phyloP scores from a whole-genome alignment of 53 echinoderm and acorn worm genomes.

The Luidia sarsii region DNA sequence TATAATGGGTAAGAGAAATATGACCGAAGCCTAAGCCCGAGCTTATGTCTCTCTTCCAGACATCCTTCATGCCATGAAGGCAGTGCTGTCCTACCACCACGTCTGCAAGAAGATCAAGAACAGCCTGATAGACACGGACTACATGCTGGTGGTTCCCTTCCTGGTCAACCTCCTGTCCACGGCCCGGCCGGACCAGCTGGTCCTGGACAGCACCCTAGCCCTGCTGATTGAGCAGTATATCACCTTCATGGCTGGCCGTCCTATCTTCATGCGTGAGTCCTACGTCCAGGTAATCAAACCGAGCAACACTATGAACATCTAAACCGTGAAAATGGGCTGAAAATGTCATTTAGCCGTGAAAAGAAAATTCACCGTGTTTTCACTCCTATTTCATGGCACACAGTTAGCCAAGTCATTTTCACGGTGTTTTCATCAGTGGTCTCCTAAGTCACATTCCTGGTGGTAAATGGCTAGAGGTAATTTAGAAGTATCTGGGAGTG shows the following conservation, averaged over 20 bases:
- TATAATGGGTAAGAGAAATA: no score
- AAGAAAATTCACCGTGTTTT: no score
- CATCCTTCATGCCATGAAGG: conserved; percentile 88
- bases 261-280: conserved; percentile 86
- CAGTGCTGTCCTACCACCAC: conserved; percentile 88
- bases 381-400: no score
- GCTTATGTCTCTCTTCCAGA: conserved; percentile 50
- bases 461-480: no score
- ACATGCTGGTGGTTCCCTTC: conserved; percentile 86
- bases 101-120: conserved; percentile 73
- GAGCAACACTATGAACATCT: no score
- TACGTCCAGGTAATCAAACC: conserved; percentile 76
- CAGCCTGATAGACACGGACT: conserved; percentile 80
- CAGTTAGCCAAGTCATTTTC: no score
- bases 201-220: conserved; percentile 48
- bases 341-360: no score
- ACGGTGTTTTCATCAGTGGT: no score
- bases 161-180: conserved; percentile 58
- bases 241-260: conserved; percentile 81
- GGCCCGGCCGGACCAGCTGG: conserved; percentile 56
- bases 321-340: no score
- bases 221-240: conserved; percentile 74
- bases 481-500: no score
- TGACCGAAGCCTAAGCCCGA: no score
- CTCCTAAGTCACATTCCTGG: no score